Base-by-base conservation (phyloP, 2,888 invertebrate genomes). In the Pardosa pseudoannulata region DNA sequence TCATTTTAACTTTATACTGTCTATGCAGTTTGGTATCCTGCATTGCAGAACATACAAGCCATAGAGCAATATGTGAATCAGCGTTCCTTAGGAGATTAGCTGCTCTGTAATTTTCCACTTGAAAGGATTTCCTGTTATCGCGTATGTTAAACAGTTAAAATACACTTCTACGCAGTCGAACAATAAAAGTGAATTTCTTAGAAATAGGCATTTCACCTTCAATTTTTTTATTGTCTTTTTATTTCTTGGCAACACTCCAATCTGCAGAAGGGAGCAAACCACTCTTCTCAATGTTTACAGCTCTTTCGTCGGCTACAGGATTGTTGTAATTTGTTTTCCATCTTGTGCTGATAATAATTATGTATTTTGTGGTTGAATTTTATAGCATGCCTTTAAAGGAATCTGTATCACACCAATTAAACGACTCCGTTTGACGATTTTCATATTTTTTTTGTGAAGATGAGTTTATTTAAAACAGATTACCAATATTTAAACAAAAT, bases 381-480 rank as follows among this genome's bases (percentile, higher is more conserved):
- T n/a, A n/a, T n/a, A n/a, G n/a, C n/a, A n/a, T n/a, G n/a, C 62
- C 2, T 13, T 9, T 27, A 65, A 65, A 31, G 29, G 0, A 1
- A 65, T n/a, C 11, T 28, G n/a, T n/a, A n/a, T n/a, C n/a, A n/a
- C n/a, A n/a, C n/a, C n/a, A n/a, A n/a, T n/a, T n/a, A n/a, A n/a
- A n/a, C n/a, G n/a, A n/a, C 36, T 36, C 9, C 9, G 5, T 36
- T 36, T 36, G 9, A 36, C 5, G 9, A 36, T 36, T 5, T 9
- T 5, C 9, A 9, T 9, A 7, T 36, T 9, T 7, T 36, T 50
- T 13, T 72, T 13, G 1, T 56, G n/a, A 7, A 75, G 29, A 83
- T 83, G 83, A 67, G 78, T 36, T 27, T 83, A 36, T 29, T 83
- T 28, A 83, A 78, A 41, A 56, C 78, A 13, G 67, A 83, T 50